Evolutionary conservation across 2,888 invertebrate genomes (phyloP).

Genomic region (Pammene fasciana): DNA sequence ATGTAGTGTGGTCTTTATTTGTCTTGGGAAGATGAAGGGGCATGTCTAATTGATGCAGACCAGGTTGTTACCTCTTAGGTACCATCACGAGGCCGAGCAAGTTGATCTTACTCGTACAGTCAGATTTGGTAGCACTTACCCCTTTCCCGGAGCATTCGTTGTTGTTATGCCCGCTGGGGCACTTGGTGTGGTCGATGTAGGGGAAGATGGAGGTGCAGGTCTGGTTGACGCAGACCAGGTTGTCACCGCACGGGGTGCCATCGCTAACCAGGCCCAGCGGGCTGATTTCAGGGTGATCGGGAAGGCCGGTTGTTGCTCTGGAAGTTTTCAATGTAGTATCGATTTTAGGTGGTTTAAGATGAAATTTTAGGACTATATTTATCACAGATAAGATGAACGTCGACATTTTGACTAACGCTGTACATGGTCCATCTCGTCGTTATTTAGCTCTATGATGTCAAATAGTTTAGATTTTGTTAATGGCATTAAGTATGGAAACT

Average conservation of each 20-base stretch:
- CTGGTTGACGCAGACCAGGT: slow-evolving; percentile 97
- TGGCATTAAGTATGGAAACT: too few relatives aligned
- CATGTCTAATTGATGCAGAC: too few relatives aligned
- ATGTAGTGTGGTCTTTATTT: too few relatives aligned
- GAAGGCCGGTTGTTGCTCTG: slow-evolving; percentile 90
- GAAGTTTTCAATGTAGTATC: slow-evolving; percentile 38
- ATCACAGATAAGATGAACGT: too few relatives aligned
- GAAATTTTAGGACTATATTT: too few relatives aligned
- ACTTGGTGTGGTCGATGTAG: slow-evolving; percentile 92
- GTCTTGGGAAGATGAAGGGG: slow-evolving; percentile 53
- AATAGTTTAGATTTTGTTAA: too few relatives aligned
- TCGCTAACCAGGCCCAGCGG: slow-evolving; percentile 95
- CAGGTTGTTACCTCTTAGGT: too few relatives aligned
- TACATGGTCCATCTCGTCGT: too few relatives aligned
- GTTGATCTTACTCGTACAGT: neutral
- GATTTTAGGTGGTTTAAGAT: too few relatives aligned
- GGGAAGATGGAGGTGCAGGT: slow-evolving; percentile 94
- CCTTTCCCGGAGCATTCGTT: slow-evolving; percentile 97
- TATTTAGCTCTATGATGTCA: too few relatives aligned
- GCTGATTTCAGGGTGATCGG: slow-evolving; percentile 85
- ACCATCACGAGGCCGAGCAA: neutral
- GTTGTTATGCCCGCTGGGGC: slow-evolving; percentile 94
- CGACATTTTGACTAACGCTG: too few relatives aligned
- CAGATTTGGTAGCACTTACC: slow-evolving; percentile 84
- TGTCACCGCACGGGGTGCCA: slow-evolving; percentile 96